phyloP scores from a whole-genome alignment of 2,888 invertebrate genomes.

The Dasypolia templi region DNA sequence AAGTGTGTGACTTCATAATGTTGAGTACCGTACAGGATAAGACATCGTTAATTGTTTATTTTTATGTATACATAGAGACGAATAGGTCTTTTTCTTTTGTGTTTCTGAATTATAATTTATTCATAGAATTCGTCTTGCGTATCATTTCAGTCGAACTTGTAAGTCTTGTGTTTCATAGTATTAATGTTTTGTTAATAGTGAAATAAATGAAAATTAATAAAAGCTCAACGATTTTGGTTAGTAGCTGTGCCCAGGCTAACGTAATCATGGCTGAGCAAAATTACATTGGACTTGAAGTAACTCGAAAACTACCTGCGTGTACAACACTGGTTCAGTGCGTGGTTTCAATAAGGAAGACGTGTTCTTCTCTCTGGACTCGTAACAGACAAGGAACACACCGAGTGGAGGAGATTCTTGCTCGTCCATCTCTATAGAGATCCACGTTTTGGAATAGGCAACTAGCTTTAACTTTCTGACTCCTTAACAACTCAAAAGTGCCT shows the following conservation, averaged over 20 bases:
- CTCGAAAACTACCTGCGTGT: too few relatives aligned
- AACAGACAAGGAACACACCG: too few relatives aligned
- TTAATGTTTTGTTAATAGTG: not conserved
- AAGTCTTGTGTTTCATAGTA: not conserved
- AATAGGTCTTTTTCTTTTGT: not conserved
- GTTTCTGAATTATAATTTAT: not conserved
- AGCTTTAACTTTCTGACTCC: not conserved
- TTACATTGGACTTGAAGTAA: not conserved
- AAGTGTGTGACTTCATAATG: conserved; percentile 32
- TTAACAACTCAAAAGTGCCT: not conserved
- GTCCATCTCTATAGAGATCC: too few relatives aligned
- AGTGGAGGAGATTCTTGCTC: not conserved
- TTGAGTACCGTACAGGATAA: conserved; percentile 25
- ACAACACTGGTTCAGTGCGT: not conserved
- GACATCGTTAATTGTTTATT: not conserved
- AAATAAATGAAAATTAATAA: not conserved
- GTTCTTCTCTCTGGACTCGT: not conserved
- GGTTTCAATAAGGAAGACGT: not conserved
- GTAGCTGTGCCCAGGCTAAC: not conserved
- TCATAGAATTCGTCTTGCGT: too few relatives aligned
- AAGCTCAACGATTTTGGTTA: not conserved
- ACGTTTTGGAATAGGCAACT: not conserved
- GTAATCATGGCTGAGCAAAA: not conserved
- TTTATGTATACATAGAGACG: too few relatives aligned
- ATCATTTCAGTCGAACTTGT: not conserved